Evolutionary conservation across 2,113 vertebrate genomes (phyloP).

Genomic region (Otolemur garnettii): DNA sequence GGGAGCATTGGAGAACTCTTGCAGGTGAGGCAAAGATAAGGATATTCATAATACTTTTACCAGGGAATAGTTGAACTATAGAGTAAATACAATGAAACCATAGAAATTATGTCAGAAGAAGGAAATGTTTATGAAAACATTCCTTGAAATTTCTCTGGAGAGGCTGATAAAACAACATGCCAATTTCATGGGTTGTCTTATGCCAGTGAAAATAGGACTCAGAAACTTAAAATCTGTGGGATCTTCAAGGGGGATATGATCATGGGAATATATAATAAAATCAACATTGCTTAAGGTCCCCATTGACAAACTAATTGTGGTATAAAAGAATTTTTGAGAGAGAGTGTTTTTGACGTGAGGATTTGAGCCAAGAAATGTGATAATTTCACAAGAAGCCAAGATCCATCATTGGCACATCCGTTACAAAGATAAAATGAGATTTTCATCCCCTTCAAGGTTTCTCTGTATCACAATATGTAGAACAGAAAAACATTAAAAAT

Average conservation of each 20-base stretch:
- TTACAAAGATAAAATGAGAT: background rate
- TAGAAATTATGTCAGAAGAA: background rate
- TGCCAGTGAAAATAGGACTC: background rate
- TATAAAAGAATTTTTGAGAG: background rate
- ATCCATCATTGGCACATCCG: background rate
- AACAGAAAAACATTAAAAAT: background rate
- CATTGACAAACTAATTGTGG: background rate
- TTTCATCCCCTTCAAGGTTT: background rate
- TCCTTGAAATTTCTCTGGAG: background rate
- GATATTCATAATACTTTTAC: background rate
- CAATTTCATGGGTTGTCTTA: background rate
- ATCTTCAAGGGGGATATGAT: background rate
- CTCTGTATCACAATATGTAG: background rate
- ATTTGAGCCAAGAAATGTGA: background rate
- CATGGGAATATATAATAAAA: background rate
- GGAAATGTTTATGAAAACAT: background rate
- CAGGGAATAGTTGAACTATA: background rate
- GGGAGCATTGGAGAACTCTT: background rate
- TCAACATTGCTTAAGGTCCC: background rate
- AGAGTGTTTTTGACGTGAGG: background rate
- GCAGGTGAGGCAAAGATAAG: background rate
- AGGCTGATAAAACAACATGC: background rate
- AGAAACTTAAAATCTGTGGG: background rate
- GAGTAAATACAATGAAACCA: background rate
- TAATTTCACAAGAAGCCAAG: background rate